phyloP scores from a whole-genome alignment of 2,797 vertebrate species.

The Halcyon badia region DNA sequence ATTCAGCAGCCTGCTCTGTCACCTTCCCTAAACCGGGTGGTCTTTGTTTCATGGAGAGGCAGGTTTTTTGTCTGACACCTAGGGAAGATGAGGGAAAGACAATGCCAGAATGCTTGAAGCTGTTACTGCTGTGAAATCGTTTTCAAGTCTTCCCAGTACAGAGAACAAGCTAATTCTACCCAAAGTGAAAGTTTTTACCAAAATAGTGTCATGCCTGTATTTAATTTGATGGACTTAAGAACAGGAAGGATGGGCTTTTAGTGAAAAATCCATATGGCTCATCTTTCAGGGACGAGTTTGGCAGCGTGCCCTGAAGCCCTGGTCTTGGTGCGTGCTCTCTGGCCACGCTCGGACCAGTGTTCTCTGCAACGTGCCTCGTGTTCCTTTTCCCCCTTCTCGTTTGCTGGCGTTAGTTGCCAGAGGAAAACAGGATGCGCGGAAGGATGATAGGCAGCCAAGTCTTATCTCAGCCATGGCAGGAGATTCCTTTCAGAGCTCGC shows the following conservation, averaged over 20 bases:
- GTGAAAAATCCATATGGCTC: neutral
- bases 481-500: neutral
- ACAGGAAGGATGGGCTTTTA: neutral
- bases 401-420: neutral
- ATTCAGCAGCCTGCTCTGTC: neutral
- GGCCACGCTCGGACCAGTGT: rapidly evolving
- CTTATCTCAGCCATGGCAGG: neutral
- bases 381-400: neutral
- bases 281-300: neutral
- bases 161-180: neutral
- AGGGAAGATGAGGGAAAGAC: neutral
- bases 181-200: neutral
- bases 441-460: neutral
- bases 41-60: neutral
- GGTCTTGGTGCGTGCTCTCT: neutral
- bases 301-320: neutral
- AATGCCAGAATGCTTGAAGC: neutral
- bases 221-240: neutral
- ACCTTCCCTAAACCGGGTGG: neutral
- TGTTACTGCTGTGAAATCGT: rapidly evolving
- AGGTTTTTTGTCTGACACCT: neutral
- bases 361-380: rapidly evolving
- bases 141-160: neutral
- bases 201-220: neutral
- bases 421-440: neutral